Conservation (phyloP, 2,113 vertebrate species). For the Scomber colias region DNA sequence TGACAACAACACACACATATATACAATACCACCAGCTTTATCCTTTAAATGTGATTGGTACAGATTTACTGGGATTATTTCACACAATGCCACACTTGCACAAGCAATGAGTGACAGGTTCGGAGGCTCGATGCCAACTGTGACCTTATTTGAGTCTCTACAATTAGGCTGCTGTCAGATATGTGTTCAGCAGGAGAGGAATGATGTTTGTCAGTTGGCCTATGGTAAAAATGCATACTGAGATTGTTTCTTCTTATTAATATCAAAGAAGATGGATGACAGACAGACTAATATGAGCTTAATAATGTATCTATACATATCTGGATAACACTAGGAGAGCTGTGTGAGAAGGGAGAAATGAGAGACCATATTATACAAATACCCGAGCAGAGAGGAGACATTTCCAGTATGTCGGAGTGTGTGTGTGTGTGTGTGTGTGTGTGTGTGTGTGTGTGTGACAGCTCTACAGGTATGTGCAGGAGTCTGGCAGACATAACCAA, state of each 20-base stretch:
- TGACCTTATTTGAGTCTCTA: constrained; percentile 11
- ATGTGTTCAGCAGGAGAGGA: not conserved
- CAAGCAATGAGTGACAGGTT: constrained; percentile 13
- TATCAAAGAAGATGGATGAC: not conserved
- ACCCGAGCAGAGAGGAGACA: constrained; percentile 30
- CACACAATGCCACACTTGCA: not conserved
- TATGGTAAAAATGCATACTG: not conserved
- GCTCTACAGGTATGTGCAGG: constrained; percentile 53
- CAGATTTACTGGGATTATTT: constrained; percentile 10
- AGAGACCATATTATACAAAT: constrained; percentile 20
- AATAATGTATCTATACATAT: not conserved
- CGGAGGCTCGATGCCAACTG: not conserved
- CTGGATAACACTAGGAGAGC: constrained; percentile 5
- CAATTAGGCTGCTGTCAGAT: constrained; percentile 15
- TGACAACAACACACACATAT: too few relatives aligned
- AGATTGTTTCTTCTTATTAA: not conserved
- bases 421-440: constrained; percentile 28
- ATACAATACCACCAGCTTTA: not conserved
- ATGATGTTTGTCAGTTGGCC: not conserved
- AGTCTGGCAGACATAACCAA: constrained; percentile 51
- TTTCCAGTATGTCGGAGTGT: not conserved
- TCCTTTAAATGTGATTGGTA: constrained; percentile 2
- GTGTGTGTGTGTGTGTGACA: constrained; percentile 10
- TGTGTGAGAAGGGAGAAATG: not conserved
- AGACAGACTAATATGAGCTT: not conserved